phyloP scores from a whole-genome alignment of 2,888 invertebrate species.

The Dorcus hopei region DNA sequence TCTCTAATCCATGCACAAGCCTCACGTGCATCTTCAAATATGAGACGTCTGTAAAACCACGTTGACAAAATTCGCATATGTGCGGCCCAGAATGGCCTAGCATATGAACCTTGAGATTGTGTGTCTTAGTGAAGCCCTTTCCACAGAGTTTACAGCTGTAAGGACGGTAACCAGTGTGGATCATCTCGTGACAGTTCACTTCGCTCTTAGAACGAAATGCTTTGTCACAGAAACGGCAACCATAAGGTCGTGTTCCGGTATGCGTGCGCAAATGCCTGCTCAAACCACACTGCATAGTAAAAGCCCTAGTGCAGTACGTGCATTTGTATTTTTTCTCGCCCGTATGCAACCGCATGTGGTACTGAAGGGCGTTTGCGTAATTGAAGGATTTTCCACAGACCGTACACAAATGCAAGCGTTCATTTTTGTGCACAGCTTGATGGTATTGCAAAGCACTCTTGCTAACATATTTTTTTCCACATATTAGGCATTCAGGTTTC shows the following conservation, averaged over 20 bases:
- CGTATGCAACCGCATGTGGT: constrained; percentile 36
- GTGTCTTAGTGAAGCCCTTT: constrained; percentile 45
- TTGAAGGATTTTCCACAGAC: constrained; percentile 82
- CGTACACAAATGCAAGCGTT: constrained; percentile 72
- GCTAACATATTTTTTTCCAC: constrained; percentile 66
- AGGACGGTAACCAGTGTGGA: constrained; percentile 50
- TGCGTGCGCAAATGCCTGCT: constrained; percentile 77
- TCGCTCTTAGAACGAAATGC: constrained; percentile 72
- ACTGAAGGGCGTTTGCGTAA: constrained; percentile 60
- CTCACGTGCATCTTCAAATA: constrained; percentile 32
- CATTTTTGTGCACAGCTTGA: constrained; percentile 73
- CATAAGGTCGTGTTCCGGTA: constrained; percentile 75
- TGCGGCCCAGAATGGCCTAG: constrained; percentile 48
- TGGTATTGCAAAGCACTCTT: constrained; percentile 71
- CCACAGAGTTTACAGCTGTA: constrained; percentile 50
- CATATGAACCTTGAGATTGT: constrained; percentile 51
- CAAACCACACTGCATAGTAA: constrained; percentile 52
- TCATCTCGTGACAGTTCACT: constrained; percentile 32
- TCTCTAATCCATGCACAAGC: constrained; percentile 20
- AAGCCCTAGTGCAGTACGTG: constrained; percentile 30
- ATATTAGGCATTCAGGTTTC: constrained; percentile 56
- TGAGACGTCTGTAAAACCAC: constrained; percentile 28
- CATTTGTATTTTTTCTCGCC: constrained; percentile 35
- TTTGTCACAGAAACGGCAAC: constrained; percentile 70
- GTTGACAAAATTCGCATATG: constrained; percentile 30